Evolutionary conservation across 2,113 vertebrate genomes (phyloP), one percentile per base, ranked within the genome.

Genomic region (Lagopus muta): DNA sequence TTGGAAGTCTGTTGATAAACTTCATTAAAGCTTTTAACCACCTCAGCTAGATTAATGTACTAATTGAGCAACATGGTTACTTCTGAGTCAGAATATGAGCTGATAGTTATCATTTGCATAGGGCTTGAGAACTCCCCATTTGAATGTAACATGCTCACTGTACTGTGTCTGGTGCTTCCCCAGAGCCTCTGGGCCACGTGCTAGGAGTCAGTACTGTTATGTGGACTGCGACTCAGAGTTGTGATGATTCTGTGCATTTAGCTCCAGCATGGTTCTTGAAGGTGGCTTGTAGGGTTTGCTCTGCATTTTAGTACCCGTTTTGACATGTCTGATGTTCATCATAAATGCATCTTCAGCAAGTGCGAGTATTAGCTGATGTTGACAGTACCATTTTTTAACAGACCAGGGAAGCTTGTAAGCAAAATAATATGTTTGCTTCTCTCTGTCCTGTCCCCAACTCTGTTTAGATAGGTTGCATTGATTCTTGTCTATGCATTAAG

Each of bases 351-450:
- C 36, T 30, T 58, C 45, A 60, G 55, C 43, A 5, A 62, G 8
- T 76, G 55, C 25, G 84, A 13, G 32, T 67, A 52, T 30, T 57
- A 40, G 43, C 28, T 76, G 54, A 15, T 70, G 74, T 30, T 58
- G 54, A 50, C 36, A 87, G 73, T 84, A 40, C 50, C 6, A 2
- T 65, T 83, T 75, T 25, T 82, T 82, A 81, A 43, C 25, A 43
- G 43, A 60, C 25, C 1, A 1, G 54, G 52, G 11, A 64, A 36
- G 30, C 14, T 13, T 22, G 0, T 13, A 19, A 75, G n/a, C 70
- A 43, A 48, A 30, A 30, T 60, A 65, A 45, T 20, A 58, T 48
- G 20, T 67, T 82, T 8, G 6, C 34, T 88, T 8, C 8, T 2
- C 11, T 61, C 14, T 42, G 32, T 48, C 58, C 34, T 24, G 11